Evolutionary conservation across 1,140 invertebrate genomes (phyloP), one percentile per base, ranked within the genome.

Genomic region (Drosophila malerkotliana): DNA sequence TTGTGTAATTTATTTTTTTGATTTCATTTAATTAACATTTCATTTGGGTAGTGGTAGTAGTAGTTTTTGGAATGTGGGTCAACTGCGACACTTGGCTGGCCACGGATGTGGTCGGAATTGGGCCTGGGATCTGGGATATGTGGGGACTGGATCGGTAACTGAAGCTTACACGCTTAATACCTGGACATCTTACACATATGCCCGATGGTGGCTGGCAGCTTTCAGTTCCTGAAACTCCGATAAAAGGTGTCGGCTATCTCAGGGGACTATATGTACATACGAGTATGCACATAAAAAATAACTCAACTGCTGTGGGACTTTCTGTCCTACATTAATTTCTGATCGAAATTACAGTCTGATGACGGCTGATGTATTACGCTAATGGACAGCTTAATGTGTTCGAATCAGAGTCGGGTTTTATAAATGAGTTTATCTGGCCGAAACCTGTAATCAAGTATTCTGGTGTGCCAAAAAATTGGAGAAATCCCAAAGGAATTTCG

Each of bases 201-300:
- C 44, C 58, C 77, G 67, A 45, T 77, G 73, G 57, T 67, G 53
- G 28, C 53, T 63, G 41, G 26, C 61, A 51, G 51, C 37, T 54
- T 45, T 44, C 26, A 32, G 59, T 58, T 59, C 30, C 51, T 44
- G 37, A 21, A 30, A 18, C 30, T 18, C 26, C 54, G 71, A 87
- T 78, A 79, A 79, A 62, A 75, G 78, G 83, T 87, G 78, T 87
- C 76, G 73, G 79, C 63, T 85, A 85, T 81, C 69, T 54, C 69
- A 52, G 47, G 61, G 57, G 57, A 73, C 26, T 28, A 28, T 28
- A 28, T 28, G 26, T 28, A 28, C 21, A 39, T n/a, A 39, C n/a
- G 14, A 41, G 39, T 77, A 28, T 28, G 26, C 6, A 28, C 6
- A 28, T 28, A 85, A 72, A 63, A 69, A 66, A 73, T 75, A 62